Base-by-base conservation (phyloP, 1,140 invertebrate genomes). In the Thaumatotibia leucotreta region DNA sequence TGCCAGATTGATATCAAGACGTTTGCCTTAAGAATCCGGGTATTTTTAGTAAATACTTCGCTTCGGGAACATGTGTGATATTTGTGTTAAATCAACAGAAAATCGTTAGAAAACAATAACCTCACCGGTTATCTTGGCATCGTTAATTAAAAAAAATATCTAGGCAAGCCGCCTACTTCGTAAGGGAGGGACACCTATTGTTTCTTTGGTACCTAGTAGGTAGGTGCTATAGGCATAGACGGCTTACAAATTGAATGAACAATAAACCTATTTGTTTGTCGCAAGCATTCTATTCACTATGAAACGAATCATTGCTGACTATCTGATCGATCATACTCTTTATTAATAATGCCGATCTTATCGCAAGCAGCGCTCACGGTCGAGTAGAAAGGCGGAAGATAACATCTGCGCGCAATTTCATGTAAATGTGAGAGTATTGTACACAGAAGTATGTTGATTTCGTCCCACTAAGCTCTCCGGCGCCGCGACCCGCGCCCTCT, bases 361-460 rank as follows among this genome's bases (percentile, higher is more conserved):
- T 58, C 52, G 2, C 23, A 58, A 58, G 52, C 14, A 58, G 52
- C 50, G 50, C 50, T 58, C 52, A 58, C 52, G 52, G 52, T 31
- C 23, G 24, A 58, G 52, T 58, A 58, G 52, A 58, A 58, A 58
- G 52, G 52, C 27, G 52, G n/a, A 24, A 24, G 52, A 58, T 58
- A 31, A 61, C 33, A 33, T 39, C 33, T 49, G 62, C 14, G 33
- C 22, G 32, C 64, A 54, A 31, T 58, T 58, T 62, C 45, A 66
- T 66, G 54, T 39, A 17, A 66, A 61, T 66, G 64, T 23, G 32
- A 61, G 64, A 71, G 49, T 71, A 65, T 58, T 63, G 52, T 58
- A 62, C 32, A 20, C 61, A 50, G 45, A 65, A 50, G 65, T 70
- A 71, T 68, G 63, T 39, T 61, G 24, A 67, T 49, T 73, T 67